phyloP scores from a whole-genome alignment of 2,797 vertebrate genomes.

The Champsocephalus gunnari region DNA sequence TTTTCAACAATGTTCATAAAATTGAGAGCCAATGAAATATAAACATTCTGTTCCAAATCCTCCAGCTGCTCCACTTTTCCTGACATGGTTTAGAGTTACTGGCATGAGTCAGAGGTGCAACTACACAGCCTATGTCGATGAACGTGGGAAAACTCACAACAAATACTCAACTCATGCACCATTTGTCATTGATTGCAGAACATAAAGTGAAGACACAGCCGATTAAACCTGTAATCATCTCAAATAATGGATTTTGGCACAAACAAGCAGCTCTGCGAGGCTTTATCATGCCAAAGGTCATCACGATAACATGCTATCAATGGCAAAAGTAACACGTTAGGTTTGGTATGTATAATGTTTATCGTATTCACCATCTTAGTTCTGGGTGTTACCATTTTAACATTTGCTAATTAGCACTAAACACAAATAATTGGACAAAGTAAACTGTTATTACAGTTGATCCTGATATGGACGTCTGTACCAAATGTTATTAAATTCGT shows the following conservation, averaged over 20 bases:
- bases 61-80: conserved; percentile 34
- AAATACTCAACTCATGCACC: conserved; percentile 1
- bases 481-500: neutral
- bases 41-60: conserved; percentile 26
- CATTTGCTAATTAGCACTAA: neutral
- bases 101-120: conserved; percentile 10
- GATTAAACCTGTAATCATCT: neutral
- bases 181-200: conserved; percentile 1
- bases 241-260: neutral
- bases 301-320: neutral
- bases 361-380: too few relatives aligned
- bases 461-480: neutral
- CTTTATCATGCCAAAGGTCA: neutral
- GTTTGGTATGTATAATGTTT: too few relatives aligned
- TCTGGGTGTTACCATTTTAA: neutral
- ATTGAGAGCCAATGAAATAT: conserved; percentile 24
- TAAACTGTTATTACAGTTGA: neutral
- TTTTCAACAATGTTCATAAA: conserved; percentile 23
- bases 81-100: conserved; percentile 16
- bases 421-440: neutral
- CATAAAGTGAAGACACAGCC: neutral
- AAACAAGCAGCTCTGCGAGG: neutral
- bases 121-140: neutral
- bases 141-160: conserved; percentile 9
- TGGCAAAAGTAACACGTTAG: neutral